Evolutionary conservation across 2,797 vertebrate species (phyloP).

Genomic region (Cirrhinus mrigala): DNA sequence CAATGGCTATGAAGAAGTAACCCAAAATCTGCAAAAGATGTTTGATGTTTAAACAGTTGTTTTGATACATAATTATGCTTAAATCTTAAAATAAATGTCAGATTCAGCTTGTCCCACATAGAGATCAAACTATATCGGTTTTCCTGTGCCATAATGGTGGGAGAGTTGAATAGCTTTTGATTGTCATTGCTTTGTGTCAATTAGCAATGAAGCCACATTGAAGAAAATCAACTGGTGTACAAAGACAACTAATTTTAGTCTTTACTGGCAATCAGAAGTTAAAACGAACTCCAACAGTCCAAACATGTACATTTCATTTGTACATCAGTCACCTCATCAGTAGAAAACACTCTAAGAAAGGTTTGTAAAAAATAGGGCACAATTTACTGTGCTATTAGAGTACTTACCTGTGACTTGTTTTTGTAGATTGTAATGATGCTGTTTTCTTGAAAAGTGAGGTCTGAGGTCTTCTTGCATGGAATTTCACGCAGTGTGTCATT

Average conservation of each 20-base stretch:
- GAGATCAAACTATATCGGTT: background rate
- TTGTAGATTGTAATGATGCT: background rate
- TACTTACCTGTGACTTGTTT: constrained; percentile 29
- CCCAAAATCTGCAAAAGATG: background rate
- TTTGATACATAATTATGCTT: background rate
- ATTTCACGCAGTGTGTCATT: background rate
- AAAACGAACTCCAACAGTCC: background rate
- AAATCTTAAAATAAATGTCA: background rate
- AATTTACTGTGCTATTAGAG: background rate
- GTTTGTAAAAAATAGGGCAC: background rate
- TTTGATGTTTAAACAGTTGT: background rate
- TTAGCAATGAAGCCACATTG: too few species aligned
- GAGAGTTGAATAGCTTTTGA: background rate
- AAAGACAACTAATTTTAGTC: background rate
- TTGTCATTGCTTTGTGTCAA: too few species aligned
- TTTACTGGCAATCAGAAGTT: background rate
- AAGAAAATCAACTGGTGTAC: background rate
- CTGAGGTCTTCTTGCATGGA: constrained; percentile 19
- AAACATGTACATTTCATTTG: background rate
- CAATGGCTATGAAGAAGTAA: background rate
- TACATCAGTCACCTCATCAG: too few species aligned
- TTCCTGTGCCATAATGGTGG: background rate
- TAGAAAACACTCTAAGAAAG: background rate
- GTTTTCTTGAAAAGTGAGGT: constrained; percentile 7
- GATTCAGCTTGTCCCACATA: background rate